Evolutionary conservation across 1,140 invertebrate species (phyloP).

Genomic region (Ips typographus): DNA sequence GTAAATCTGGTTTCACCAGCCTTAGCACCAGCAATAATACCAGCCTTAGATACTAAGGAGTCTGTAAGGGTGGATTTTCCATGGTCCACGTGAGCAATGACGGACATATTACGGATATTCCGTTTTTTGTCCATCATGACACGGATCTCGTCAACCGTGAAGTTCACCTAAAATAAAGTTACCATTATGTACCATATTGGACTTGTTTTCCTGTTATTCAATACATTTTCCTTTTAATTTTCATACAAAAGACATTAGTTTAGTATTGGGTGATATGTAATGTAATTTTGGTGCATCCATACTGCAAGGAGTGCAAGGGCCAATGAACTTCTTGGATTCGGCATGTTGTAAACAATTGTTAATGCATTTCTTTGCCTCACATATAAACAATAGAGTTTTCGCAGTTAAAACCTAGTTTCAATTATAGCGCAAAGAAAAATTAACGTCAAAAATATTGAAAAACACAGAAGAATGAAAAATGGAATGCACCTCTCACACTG

Average conservation of each 20-base stretch:
- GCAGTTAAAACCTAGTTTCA: too few relatives aligned
- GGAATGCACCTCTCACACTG: conserved; percentile 43
- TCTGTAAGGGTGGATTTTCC: conserved; percentile 99
- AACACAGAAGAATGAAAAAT: conserved; percentile 1
- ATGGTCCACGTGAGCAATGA: conserved; percentile 99
- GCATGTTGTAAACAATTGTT: neutral
- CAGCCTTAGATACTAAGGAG: conserved; percentile 98
- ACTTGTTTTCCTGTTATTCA: neutral
- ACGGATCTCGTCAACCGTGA: conserved; percentile 99
- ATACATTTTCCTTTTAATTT: neutral
- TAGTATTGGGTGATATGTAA: too few relatives aligned
- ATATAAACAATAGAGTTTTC: neutral
- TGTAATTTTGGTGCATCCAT: too few relatives aligned
- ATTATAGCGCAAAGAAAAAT: neutral
- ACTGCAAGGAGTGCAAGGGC: neutral
- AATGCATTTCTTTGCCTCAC: neutral
- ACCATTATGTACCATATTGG: neutral
- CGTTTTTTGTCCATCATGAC: conserved; percentile 98
- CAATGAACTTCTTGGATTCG: neutral
- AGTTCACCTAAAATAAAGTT: conserved; percentile 89
- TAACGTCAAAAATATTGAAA: neutral
- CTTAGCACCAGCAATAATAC: conserved; percentile 98
- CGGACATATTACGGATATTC: conserved; percentile 99
- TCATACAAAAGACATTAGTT: too few relatives aligned
- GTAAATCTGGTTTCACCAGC: conserved; percentile 99